Evolutionary conservation across 64 coral and sea anemone species (phyloP).

Genomic region (Montipora foliosa): DNA sequence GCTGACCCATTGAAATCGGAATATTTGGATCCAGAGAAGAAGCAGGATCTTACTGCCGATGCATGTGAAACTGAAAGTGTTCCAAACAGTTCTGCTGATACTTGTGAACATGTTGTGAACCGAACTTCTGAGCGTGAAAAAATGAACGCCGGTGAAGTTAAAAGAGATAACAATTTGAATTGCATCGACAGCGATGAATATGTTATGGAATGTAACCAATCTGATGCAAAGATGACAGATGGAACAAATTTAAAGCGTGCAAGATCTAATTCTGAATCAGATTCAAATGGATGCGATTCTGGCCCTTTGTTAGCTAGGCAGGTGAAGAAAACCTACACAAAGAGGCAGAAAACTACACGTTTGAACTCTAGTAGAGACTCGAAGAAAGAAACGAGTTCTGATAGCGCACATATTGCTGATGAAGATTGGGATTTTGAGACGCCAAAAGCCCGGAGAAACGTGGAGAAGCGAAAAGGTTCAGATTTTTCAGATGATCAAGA

Average conservation of each 20-base stretch:
- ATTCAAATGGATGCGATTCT: neutral
- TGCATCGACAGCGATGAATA: neutral
- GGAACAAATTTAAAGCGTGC: neutral
- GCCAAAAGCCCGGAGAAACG: conserved; percentile 17
- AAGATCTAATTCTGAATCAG: conserved; percentile 28
- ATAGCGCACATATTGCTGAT: neutral
- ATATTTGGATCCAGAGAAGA: neutral
- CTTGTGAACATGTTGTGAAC: neutral
- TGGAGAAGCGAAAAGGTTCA: conserved; percentile 1
- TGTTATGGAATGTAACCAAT: neutral
- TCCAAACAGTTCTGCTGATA: neutral
- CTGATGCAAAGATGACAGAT: neutral
- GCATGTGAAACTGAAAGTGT: neutral
- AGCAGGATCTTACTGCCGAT: neutral
- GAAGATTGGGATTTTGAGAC: conserved; percentile 37
- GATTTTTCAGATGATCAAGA: conserved; percentile 17
- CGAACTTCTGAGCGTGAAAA: neutral
- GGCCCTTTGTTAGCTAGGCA: neutral
- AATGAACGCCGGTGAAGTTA: neutral
- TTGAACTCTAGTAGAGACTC: neutral
- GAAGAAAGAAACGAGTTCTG: neutral
- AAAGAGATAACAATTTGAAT: neutral
- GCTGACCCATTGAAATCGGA: neutral
- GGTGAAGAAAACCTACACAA: neutral
- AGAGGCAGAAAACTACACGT: neutral